Evolutionary conservation across 2,888 invertebrate genomes (phyloP), one percentile per base, ranked within the genome.

Genomic region (Lithophane ornitopus): DNA sequence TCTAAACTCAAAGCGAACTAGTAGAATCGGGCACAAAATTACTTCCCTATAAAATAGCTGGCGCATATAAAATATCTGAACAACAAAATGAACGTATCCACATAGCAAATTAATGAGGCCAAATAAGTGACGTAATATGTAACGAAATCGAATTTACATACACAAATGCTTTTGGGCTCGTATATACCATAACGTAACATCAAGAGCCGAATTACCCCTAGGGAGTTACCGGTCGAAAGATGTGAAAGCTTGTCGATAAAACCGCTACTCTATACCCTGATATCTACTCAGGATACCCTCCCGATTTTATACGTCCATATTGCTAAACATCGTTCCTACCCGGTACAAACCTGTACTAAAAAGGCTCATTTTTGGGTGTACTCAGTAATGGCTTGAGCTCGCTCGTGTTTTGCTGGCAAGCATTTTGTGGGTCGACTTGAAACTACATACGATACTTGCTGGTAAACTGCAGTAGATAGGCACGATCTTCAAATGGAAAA

Each of bases 211-310:
- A 82, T 84, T 80, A 88, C 84, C 87, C 88, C 80, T 6, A 59
- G 82, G 82, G 84, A 88, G 76, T 80, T 76, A 56, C 59, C 81
- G 73, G 72, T 70, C 78, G 80, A 82, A 85, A 88, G 81, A 86
- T 78, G 81, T 83, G 82, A 86, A 84, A 88, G 84, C 82, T 82
- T 87, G 78, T 79, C 88, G 88, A 90, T 90, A 90, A 91, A 90
- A 86, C 85, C 85, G 46, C 78, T 74, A 78, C 68, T 89, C 89
- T 89, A 88, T 89, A 80, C 56, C 58, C 63, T 74, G 80, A 85
- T 88, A 89, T 87, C 86, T 78, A 62, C 63, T 66, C 78, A 80
- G 78, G 73, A 84, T 81, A 66, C 75, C 81, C 71, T 65, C 46
- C 59, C 59, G 70, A 81, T 76, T 78, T 82, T 79, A 84, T 86